Base-by-base conservation (phyloP, 2,797 vertebrate genomes). In the Philypnodon macrostomus region DNA sequence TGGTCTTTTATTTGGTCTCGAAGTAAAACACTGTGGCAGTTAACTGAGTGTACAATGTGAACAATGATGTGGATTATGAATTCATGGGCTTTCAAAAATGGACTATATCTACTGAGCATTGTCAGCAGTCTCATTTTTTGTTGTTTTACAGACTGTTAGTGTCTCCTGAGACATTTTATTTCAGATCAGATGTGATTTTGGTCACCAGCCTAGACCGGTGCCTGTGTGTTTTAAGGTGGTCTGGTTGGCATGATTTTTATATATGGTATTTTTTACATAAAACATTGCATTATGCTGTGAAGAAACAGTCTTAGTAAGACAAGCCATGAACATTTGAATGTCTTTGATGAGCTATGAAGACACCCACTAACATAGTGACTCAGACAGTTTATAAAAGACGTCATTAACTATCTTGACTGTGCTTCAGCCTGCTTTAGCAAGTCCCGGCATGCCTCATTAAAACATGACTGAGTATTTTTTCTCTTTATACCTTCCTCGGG, bases 341-440 rank as follows among this genome's bases (percentile, higher is more conserved):
- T n/a, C n/a, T n/a, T n/a, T n/a, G n/a, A n/a, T n/a, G n/a, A n/a
- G n/a, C n/a, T n/a, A n/a, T n/a, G n/a, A n/a, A n/a, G n/a, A n/a
- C n/a, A n/a, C n/a, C n/a, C n/a, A n/a, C n/a, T n/a, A n/a, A n/a
- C 1, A 21, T 58, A 9, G 23, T 13, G 53, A 34, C 38, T 27
- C 21, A 48, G 17, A 57, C 24, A 31, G 63, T 51, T 66, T 19
- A 38, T 53, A 52, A 39, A 18, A 55, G 27, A 56, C 31, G 34
- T 64, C 47, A 53, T 59, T 21, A 49, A 13, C 44, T 39, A 27
- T 58, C 26, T 49, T 49, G 32, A 67, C 44, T 42, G 1, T 7
- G 30, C 50, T 62, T 5, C 36, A 55, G 16, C 36, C 58, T n/a
- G 37, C 4, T 2, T 2, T 44, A 58, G 40, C 75, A 78, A 67